Percentiles rank a stretch among this genome's conserved stretches.
These are phyloP conservation scores for Beroe forskalii DNA, from an alignment of 37 sponge, comb jelly and placozoan genomes.

Conservation along the genomic window DNA sequence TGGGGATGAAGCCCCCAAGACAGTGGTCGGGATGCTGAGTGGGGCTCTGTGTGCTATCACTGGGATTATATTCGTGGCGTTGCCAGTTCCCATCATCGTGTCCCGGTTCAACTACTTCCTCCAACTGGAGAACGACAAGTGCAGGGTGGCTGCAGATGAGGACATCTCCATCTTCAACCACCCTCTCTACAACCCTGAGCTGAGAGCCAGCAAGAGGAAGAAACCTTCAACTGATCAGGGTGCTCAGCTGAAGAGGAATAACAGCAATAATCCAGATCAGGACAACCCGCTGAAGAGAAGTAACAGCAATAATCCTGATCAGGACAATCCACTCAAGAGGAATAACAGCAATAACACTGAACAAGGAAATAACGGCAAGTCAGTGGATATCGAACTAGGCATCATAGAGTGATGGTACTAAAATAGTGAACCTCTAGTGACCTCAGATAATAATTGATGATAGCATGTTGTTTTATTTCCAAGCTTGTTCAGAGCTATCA, in stretches of 20 bases:
- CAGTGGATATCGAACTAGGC: neutral
- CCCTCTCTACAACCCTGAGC: slow-evolving; percentile 17
- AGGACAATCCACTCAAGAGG: neutral
- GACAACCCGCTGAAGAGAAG: too few species aligned
- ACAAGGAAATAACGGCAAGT: neutral
- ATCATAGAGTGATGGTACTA: too few species aligned
- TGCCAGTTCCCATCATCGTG: slow-evolving; percentile 62
- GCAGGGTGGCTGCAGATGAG: slow-evolving; percentile 56
- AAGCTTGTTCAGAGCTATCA: too few species aligned
- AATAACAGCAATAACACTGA: neutral
- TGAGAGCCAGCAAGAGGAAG: neutral
- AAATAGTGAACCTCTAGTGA: too few species aligned
- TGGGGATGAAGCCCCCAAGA: slow-evolving; percentile 39
- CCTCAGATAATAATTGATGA: too few species aligned
- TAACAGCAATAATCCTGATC: neutral
- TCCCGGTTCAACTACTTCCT: slow-evolving; percentile 61
- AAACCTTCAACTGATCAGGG: too few species aligned
- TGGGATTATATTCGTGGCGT: slow-evolving; percentile 57
- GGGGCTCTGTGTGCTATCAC: slow-evolving; percentile 60
- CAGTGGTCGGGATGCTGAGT: neutral
- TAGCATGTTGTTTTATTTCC: too few species aligned
- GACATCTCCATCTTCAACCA: slow-evolving; percentile 59
- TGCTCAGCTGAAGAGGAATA: neutral
- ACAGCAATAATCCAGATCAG: neutral
- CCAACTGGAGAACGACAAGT: slow-evolving; percentile 56